Evolutionary conservation across 2,888 invertebrate genomes (phyloP).

Genomic region (Timema cristinae): DNA sequence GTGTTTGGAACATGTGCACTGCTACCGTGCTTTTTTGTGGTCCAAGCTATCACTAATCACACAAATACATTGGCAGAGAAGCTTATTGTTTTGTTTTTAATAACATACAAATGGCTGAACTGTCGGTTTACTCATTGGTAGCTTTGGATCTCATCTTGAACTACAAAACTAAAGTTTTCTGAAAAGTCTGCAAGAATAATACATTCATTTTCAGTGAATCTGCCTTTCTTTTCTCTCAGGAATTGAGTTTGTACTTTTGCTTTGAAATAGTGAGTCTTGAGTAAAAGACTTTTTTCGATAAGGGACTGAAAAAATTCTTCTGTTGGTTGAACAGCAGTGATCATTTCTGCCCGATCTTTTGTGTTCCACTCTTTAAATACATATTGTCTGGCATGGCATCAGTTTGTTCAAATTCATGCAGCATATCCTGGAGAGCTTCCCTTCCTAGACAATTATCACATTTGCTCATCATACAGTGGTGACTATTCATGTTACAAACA

Average conservation of each 20-base stretch:
- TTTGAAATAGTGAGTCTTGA: neutral
- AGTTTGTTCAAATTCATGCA: neutral
- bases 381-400: conserved; percentile 2
- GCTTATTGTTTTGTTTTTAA: neutral
- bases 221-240: neutral
- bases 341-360: neutral
- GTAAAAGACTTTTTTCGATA: neutral
- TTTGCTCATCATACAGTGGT: conserved; percentile 1
- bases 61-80: neutral
- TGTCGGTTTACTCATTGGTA: neutral
- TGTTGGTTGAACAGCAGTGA: neutral
- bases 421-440: neutral
- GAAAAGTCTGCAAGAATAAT: too few species aligned
- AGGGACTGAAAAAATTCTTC: conserved; percentile 6
- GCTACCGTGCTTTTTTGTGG: neutral
- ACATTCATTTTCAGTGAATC: too few species aligned
- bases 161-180: conserved; percentile 1
- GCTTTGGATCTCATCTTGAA: too few species aligned
- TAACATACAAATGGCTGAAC: conserved; percentile 8
- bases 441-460: conserved; percentile 6
- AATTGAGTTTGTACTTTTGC: conserved; percentile 1
- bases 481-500: neutral
- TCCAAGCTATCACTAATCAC: neutral
- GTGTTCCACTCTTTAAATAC: neutral
- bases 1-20: neutral